These are phyloP conservation scores for Saccopteryx leptura DNA, from an alignment of 2,113 vertebrate genomes.

Conservation along the genomic window DNA sequence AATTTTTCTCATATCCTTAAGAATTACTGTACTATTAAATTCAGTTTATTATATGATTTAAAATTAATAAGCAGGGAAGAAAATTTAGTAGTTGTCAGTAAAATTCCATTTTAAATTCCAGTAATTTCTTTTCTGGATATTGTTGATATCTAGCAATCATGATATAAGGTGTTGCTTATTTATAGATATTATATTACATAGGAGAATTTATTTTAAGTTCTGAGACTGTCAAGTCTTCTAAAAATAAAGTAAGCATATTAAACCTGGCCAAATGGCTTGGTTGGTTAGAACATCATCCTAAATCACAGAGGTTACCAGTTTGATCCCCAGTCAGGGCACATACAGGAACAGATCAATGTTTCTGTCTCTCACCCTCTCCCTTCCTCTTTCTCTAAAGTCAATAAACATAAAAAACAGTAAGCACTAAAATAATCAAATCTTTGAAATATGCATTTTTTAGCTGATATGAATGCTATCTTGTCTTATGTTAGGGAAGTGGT, in stretches of 20 bases:
- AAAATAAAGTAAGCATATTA: conserved; percentile 85
- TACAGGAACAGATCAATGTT: too few species aligned
- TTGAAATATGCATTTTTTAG: conserved; percentile 86
- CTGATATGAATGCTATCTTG: conserved; percentile 77
- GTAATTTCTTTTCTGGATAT: conserved; percentile 62
- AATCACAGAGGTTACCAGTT: too few species aligned
- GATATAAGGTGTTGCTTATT: conserved; percentile 86
- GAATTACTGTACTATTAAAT: conserved; percentile 44
- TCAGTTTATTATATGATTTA: conserved; percentile 73
- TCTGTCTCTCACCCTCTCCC: too few species aligned
- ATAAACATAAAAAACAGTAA: conserved; percentile 82
- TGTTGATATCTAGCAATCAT: conserved; percentile 82
- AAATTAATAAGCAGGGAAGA: conserved; percentile 73
- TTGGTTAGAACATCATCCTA: too few species aligned
- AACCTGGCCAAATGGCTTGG: too few species aligned
- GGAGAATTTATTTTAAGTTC: conserved; percentile 86
- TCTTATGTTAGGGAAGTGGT: neutral
- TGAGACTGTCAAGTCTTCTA: conserved; percentile 84
- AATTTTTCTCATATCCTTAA: conserved; percentile 62
- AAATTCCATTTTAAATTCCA: conserved; percentile 73
- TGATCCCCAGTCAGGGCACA: too few species aligned
- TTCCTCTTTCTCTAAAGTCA: too few species aligned
- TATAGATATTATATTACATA: conserved; percentile 85
- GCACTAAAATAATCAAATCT: conserved; percentile 88
- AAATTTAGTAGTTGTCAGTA: conserved; percentile 77